Evolutionary conservation across 2,113 vertebrate genomes (phyloP).

Genomic region (Charadrius vociferus): DNA sequence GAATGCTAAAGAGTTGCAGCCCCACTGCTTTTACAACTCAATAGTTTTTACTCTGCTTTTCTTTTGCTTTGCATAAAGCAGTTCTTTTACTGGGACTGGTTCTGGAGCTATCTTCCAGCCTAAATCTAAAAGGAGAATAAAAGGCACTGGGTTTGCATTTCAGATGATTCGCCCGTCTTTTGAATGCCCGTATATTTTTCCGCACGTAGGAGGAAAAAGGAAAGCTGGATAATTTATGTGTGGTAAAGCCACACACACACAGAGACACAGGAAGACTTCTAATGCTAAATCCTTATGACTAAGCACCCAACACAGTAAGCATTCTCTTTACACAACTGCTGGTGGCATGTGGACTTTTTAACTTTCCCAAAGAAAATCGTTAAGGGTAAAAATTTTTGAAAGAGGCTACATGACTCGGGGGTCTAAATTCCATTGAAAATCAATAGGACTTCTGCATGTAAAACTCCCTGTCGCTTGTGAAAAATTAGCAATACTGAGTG

Average conservation of each 20-base stretch:
- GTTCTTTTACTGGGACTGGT: background rate
- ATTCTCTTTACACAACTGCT: conserved; percentile 42
- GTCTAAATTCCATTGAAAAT: conserved; percentile 7
- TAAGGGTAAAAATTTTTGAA: background rate
- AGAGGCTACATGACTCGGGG: background rate
- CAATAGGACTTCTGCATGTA: background rate
- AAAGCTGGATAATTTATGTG: conserved; percentile 64
- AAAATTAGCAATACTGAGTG: background rate
- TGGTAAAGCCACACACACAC: conserved; percentile 41
- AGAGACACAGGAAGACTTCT: conserved; percentile 29
- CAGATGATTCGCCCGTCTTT: background rate
- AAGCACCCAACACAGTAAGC: conserved; percentile 32
- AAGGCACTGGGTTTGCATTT: background rate
- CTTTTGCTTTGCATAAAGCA: background rate
- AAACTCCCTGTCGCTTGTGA: background rate
- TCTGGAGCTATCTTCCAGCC: background rate
- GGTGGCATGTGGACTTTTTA: conserved; percentile 8
- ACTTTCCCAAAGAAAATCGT: conserved; percentile 23
- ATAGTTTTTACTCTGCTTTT: conserved; percentile 8
- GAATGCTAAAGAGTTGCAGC: conserved; percentile 39
- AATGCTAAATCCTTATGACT: conserved; percentile 41
- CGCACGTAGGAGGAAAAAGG: background rate
- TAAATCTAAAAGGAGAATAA: background rate
- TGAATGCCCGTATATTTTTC: conserved; percentile 10
- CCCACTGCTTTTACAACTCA: background rate